phyloP scores from a whole-genome alignment of 1,140 invertebrate species.

The Drosophila pruinosa region DNA sequence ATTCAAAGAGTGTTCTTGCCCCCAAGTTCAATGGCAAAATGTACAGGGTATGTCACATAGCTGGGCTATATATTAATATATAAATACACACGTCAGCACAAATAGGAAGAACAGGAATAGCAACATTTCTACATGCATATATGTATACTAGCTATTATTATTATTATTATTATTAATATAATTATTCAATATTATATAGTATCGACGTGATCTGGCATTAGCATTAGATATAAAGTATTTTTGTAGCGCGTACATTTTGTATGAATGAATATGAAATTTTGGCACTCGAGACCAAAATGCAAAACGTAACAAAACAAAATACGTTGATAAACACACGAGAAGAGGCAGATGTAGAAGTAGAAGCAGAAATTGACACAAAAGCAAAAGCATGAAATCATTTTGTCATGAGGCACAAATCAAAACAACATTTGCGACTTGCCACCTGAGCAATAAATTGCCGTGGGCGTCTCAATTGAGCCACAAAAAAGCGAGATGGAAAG shows the following conservation, averaged over 20 bases:
- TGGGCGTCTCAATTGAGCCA: conserved; percentile 13
- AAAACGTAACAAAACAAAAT: conserved; percentile 58
- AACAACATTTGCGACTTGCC: conserved; percentile 43
- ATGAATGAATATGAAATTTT: conserved; percentile 66
- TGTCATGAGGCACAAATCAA: conserved; percentile 63
- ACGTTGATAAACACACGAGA: conserved; percentile 33
- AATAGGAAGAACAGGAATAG: not conserved
- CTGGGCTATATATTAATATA: conserved; percentile 1
- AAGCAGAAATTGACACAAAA: conserved; percentile 18
- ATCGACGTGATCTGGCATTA: conserved; percentile 1
- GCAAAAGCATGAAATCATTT: conserved; percentile 56
- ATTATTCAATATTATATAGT: conserved; percentile 12
- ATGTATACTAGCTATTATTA: conserved; percentile 26
- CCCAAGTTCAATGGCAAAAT: not conserved
- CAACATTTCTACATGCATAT: not conserved
- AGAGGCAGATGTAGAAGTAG: not conserved
- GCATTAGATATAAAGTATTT: conserved; percentile 7
- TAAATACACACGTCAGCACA: conserved; percentile 2
- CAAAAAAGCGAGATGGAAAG: not conserved
- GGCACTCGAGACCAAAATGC: conserved; percentile 28
- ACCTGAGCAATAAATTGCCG: conserved; percentile 17
- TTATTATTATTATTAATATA: conserved; percentile 47
- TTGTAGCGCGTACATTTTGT: conserved; percentile 25
- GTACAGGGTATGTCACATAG: conserved; percentile 6
- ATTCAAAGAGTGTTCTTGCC: too few relatives aligned